Percentiles rank a stretch among this genome's conserved stretches.
These are phyloP conservation scores for Opisthocomus hoazin DNA, from an alignment of 2,113 vertebrate species.

Conservation along the genomic window DNA sequence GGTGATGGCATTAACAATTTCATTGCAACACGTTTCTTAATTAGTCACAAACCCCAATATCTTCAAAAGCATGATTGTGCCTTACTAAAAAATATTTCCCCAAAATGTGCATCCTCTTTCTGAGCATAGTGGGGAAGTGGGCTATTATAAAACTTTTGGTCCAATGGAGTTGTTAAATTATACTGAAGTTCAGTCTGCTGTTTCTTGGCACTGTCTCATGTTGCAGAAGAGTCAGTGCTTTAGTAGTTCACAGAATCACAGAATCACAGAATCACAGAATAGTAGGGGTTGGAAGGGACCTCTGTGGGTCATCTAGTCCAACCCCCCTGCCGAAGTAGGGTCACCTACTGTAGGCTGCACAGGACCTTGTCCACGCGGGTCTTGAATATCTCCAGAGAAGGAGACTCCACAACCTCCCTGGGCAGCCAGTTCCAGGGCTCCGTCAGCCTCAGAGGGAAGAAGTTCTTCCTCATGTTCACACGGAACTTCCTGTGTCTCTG, in stretches of 20 bases:
- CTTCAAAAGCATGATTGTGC: not conserved
- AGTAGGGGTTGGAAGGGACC: too few species aligned
- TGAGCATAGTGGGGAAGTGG: rapidly evolving
- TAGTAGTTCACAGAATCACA: not conserved
- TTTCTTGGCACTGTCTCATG: not conserved
- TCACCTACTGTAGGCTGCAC: too few species aligned
- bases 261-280: too few species aligned
- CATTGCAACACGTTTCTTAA: not conserved
- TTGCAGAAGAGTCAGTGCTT: not conserved
- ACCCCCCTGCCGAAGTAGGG: too few species aligned
- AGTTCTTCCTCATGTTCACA: too few species aligned
- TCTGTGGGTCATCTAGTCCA: too few species aligned
- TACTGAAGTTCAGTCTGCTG: not conserved
- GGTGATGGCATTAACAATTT: not conserved
- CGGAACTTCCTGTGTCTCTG: too few species aligned
- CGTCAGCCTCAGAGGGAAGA: too few species aligned
- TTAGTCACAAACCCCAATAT: not conserved
- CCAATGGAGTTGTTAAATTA: not conserved
- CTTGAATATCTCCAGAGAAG: too few species aligned
- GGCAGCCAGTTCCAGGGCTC: too few species aligned
- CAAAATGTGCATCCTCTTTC: not conserved
- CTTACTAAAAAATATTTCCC: not conserved
- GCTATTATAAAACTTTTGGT: not conserved
- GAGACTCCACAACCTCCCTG: too few species aligned
- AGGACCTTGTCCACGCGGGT: too few species aligned